Conservation (phyloP, 35 echinoderm and acorn worm species). For the Acanthaster planci region DNA sequence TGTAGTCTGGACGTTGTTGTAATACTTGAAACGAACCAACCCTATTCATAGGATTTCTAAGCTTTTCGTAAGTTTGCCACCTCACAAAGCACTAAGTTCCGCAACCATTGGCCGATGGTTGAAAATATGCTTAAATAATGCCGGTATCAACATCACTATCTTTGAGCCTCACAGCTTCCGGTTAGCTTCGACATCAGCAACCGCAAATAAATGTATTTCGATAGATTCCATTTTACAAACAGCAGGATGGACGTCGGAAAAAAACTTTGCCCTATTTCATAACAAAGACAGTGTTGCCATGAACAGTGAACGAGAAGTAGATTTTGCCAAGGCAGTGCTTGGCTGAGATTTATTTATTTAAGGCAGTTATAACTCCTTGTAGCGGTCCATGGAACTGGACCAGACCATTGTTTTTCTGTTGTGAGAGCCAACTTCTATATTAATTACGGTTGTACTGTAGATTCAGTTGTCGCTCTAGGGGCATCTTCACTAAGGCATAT, state of each 20-base stretch:
- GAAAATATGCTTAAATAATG: neutral
- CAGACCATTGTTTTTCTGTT: too few species aligned
- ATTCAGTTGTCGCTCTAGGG: too few species aligned
- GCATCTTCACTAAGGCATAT: too few species aligned
- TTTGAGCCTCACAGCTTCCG: too few species aligned
- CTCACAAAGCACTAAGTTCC: neutral
- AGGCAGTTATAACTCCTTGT: too few species aligned
- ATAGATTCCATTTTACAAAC: slow-evolving; percentile 21
- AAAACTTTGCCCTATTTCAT: neutral
- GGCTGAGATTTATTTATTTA: too few species aligned
- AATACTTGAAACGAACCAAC: neutral
- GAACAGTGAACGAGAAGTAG: too few species aligned
- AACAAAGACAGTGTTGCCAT: neutral
- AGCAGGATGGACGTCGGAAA: neutral
- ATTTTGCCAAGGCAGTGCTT: too few species aligned
- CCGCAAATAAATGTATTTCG: neutral
- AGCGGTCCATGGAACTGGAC: too few species aligned
- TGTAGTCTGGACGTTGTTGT: neutral
- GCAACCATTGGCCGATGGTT: slow-evolving; percentile 31
- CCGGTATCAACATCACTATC: too few species aligned
- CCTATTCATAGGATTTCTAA: neutral
- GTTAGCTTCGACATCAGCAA: slow-evolving; percentile 23
- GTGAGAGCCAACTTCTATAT: too few species aligned
- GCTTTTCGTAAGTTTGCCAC: neutral
- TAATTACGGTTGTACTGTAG: too few species aligned